phyloP scores from a whole-genome alignment of 2,888 invertebrate genomes.

The Elysia crispata region DNA sequence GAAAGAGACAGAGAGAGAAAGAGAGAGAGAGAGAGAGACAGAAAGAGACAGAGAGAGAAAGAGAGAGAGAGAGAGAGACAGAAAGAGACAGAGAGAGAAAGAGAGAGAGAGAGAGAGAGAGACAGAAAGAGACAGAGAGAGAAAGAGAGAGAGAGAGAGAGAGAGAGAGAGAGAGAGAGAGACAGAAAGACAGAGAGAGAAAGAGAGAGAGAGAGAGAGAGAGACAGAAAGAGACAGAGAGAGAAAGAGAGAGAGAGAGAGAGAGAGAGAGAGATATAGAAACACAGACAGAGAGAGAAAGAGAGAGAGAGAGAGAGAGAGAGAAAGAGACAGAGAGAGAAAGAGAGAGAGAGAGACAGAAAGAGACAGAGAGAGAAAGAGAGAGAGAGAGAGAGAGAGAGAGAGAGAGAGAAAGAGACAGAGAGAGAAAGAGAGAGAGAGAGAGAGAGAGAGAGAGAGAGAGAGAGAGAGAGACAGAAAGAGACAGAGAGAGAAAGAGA shows the following conservation, averaged over 20 bases:
- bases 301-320: neutral
- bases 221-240: neutral
- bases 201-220: neutral
- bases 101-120: neutral
- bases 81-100: neutral
- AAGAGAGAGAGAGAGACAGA: neutral
- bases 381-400: no score
- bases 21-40: neutral
- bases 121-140: slow-evolving; percentile 17
- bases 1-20: slow-evolving; percentile 7
- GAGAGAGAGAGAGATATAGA: no score
- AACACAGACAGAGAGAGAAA: no score
- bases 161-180: slow-evolving; percentile 4
- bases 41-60: neutral
- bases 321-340: neutral
- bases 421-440: no score
- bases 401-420: no score
- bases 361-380: neutral
- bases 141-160: slow-evolving; percentile 32
- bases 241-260: slow-evolving; percentile 4
- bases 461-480: no score
- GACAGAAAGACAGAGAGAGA: slow-evolving; percentile 6
- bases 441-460: no score
- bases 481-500: no score
- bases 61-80: neutral